Evolutionary conservation across 2,113 vertebrate genomes (phyloP), one percentile per base, ranked within the genome.

Genomic region (Callochromis pleurospilus): DNA sequence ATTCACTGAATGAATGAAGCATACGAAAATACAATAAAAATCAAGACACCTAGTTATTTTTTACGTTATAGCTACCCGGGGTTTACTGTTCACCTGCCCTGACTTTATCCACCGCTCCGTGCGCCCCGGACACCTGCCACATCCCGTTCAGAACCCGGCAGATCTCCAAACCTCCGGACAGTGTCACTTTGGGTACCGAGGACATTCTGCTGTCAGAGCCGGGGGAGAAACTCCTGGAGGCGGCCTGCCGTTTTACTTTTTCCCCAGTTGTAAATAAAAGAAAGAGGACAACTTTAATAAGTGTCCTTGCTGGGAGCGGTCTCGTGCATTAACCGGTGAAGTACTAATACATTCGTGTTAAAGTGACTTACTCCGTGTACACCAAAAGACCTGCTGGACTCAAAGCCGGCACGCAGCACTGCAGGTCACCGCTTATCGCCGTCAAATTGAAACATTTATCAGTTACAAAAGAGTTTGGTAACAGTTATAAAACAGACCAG

Each of bases 111-210:
- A 95, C 89, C 1, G 53, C 10, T n/a, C 92, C 93, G 51, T 95
- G 94, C 1, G 77, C 86, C 8, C 93, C 93, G 33, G 91, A 94
- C 55, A 95, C 90, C 92, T 93, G 93, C 93, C 94, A 92, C 93
- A 93, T 87, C 38, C 91, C 92, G 62, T 92, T 92, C 14, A 92
- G 80, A 10, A 95, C 21, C 29, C 90, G 40, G 81, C 94, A 91
- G 36, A 95, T 38, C 88, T 94, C 93, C 89, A 93, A 77, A 24
- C 93, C 91, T 8, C 86, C 87, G 19, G 89, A 60, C 62, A 94
- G 82, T 4, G n/a, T 75, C 42, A 92, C 91, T 81, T 38, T 90
- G 70, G 93, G 91, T 6, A 94, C 91, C 19, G 79, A 7, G 8
- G 89, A 81, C 92, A 94, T 94, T 4, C 26, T 87, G 75, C 47